Evolutionary conservation across 2,888 invertebrate species (phyloP), one percentile per base, ranked within the genome.

Genomic region (Aleiodes alternator): DNA sequence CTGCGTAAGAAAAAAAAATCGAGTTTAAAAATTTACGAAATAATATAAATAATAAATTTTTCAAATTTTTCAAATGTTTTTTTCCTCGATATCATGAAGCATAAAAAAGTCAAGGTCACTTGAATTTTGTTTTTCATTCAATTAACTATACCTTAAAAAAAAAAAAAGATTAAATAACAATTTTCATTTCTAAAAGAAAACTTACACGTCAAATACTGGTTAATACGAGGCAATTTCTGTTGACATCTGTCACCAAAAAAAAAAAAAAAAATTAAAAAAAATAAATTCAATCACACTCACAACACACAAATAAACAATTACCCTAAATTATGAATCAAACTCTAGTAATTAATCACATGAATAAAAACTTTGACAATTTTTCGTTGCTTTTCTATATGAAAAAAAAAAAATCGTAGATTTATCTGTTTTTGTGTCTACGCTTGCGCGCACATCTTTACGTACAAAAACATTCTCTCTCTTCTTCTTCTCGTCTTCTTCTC

Each of bases 141-240:
- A 43, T 43, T 8, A 9, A 34, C 1, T 34, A 6, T 34, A 3
- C 9, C 43, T 1, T 9, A 43, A 43, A 9, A 23, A 23, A 23
- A 23, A 23, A 43, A 43, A 43, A 3, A 43, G 43, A 43, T 43
- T 43, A 9, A 43, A 43, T 43, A 43, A 43, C 43, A 9, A 43
- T 43, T 43, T 56, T 29, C 9, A 23, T 38, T 48, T 16, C 23
- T 1, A 23, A 34, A 64, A 64, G 64, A 48, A 43, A 43, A 64
- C 64, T 64, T 64, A 64, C 64, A 64, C 64, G 64, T 43, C 64
- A 64, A 64, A 64, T 16, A 64, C 64, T 34, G 59, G 48, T 48
- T 48, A 64, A 23, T 59, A n/a, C 31, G 43, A 23, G 6, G 3
- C 48, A 43, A 64, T 43, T 14, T 23, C 34, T 31, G 34, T 34